Conservation (phyloP, 2,113 vertebrate species). For the Eublepharis macularius region DNA sequence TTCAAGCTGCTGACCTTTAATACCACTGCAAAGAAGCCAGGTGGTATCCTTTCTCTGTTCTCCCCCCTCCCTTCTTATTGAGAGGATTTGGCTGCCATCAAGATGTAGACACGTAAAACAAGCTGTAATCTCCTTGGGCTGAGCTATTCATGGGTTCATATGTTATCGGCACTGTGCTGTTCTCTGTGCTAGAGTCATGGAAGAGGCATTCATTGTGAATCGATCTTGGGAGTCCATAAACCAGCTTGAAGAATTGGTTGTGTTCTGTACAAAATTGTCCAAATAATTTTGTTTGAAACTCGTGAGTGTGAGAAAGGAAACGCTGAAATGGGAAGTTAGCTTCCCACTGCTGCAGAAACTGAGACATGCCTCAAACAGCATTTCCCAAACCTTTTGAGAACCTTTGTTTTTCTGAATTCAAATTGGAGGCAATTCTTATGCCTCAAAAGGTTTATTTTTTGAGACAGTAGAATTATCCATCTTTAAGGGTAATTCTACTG, state of each 20-base stretch:
- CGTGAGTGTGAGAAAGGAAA: not conserved
- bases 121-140: not conserved
- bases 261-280: not conserved
- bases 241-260: not conserved
- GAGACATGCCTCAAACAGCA: not conserved
- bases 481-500: not conserved
- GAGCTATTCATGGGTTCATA: not conserved
- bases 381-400: not conserved
- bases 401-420: not conserved
- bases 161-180: too few relatives aligned
- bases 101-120: not conserved
- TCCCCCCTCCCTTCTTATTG: not conserved
- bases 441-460: not conserved
- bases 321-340: not conserved
- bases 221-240: not conserved
- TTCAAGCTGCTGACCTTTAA: not conserved
- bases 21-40: not conserved
- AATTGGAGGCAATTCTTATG: not conserved
- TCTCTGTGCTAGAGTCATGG: not conserved
- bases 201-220: not conserved
- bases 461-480: not conserved
- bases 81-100: not conserved
- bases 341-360: not conserved
- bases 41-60: not conserved
- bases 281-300: not conserved